These are phyloP conservation scores for Sardina pilchardus DNA, from an alignment of 2,113 vertebrate species.

Conservation along the genomic window DNA sequence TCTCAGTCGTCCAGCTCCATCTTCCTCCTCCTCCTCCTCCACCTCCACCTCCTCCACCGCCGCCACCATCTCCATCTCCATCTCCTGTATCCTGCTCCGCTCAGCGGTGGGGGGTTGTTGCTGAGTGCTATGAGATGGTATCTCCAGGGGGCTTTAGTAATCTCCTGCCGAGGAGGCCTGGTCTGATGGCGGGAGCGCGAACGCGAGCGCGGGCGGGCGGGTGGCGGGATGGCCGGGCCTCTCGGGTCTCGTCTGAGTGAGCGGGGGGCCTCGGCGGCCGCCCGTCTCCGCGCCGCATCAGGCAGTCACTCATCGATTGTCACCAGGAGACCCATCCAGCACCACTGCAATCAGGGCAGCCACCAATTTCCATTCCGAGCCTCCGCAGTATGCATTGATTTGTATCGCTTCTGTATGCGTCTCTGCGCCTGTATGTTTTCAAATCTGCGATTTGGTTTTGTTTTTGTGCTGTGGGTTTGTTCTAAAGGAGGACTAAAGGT, in stretches of 20 bases:
- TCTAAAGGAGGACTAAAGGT: not conserved
- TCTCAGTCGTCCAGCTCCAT: not conserved
- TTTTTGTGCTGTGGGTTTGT: not conserved
- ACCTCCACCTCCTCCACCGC: not conserved
- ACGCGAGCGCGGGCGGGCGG: not conserved
- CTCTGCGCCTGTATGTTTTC: not conserved
- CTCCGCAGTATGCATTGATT: not conserved
- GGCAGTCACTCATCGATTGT: not conserved
- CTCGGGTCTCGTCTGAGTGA: not conserved
- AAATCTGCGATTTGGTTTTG: not conserved
- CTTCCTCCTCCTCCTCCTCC: not conserved
- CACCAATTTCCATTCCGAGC: not conserved
- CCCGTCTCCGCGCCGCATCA: not conserved
- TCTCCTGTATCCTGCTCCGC: not conserved
- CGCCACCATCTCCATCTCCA: not conserved
- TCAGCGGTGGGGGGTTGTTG: constrained; percentile 32
- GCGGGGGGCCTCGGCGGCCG: not conserved
- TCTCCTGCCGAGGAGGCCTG: constrained; percentile 52
- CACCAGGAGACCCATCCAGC: constrained; percentile 10
- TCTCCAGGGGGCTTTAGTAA: constrained; percentile 57
- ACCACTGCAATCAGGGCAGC: not conserved
- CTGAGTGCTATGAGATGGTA: constrained; percentile 48
- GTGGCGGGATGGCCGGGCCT: constrained; percentile 16
- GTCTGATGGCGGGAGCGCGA: constrained; percentile 4
- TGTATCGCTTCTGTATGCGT: not conserved